Evolutionary conservation across 2,113 vertebrate genomes (phyloP), one percentile per base, ranked within the genome.

Genomic region (Edolisoma coerulescens): DNA sequence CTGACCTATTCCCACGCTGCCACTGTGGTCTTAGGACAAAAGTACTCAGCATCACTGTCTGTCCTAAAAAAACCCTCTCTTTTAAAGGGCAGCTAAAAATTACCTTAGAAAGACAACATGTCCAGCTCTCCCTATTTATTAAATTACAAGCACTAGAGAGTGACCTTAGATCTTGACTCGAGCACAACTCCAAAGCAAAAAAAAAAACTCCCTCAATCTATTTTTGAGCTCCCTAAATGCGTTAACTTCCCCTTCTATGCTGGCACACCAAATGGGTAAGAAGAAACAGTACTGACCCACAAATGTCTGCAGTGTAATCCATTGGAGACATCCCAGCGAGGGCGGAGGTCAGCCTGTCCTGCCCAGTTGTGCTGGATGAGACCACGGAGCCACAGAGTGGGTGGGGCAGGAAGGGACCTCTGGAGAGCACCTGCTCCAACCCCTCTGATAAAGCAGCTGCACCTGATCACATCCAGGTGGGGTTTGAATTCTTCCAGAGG

Each of bases 11-110:
- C 49, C 23, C 33, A n/a, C 41, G 49, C 28, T 32, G 42, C 37
- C 37, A 61, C 23, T 22, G 33, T 17, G 37, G n/a, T 32, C 19
- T 52, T 52, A 3, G 1, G n/a, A 37, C 60, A 68, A 61, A 63
- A 56, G 5, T 33, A 54, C 23, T 68, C 4, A 0, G 39, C 27
- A 64, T n/a, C 37, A 49, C 65, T 83, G 44, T 42, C 67, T 80
- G 22, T 37, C 71, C 67, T 41, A 37, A 37, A 71, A 79, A 73
- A 53, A 7, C 16, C 30, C 45, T 35, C 19, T 69, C 45, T 81
- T 56, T 30, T n/a, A 60, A 89, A 94, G 76, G 87, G 23, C 87
- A 92, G 26, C 59, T 81, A 80, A 65, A 94, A 94, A 83, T 84
- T 84, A 89, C 76, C 54, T 90, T 60, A 49, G 17, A 83, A 90